phyloP scores from a whole-genome alignment of 1,140 invertebrate genomes.

The Drosophila suzukii region DNA sequence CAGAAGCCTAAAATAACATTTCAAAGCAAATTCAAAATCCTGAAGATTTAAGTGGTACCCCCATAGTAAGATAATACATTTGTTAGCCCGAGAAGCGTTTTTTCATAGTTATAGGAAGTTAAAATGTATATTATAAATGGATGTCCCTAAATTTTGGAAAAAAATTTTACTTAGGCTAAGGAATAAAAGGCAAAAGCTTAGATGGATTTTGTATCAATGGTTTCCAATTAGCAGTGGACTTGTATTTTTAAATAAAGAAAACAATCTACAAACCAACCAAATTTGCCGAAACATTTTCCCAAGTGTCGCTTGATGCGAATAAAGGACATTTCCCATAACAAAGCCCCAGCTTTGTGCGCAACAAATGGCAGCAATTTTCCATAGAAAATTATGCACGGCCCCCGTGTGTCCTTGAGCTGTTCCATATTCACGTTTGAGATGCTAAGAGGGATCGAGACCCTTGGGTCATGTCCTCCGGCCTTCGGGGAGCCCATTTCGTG shows the following conservation, averaged over 20 bases:
- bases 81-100: too few species aligned
- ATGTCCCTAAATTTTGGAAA: too few species aligned
- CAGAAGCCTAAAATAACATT: too few species aligned
- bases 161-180: background rate
- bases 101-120: too few species aligned
- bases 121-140: too few species aligned
- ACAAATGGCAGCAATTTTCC: slow-evolving; percentile 65
- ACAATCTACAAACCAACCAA: background rate
- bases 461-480: slow-evolving; percentile 31
- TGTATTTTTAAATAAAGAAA: background rate
- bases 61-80: too few species aligned
- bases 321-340: slow-evolving; percentile 16
- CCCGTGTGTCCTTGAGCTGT: slow-evolving; percentile 61
- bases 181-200: too few species aligned
- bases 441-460: slow-evolving; percentile 17
- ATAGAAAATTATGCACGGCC: slow-evolving; percentile 70
- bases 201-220: too few species aligned
- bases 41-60: too few species aligned
- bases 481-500: slow-evolving; percentile 37
- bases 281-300: slow-evolving; percentile 5
- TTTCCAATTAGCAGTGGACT: too few species aligned
- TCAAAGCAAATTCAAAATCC: too few species aligned
- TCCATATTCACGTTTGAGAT: slow-evolving; percentile 22
- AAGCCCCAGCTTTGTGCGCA: slow-evolving; percentile 49
- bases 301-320: background rate